Evolutionary conservation across 2,797 vertebrate species (phyloP), one percentile per base, ranked within the genome.

Genomic region (Protonibea diacanthus): DNA sequence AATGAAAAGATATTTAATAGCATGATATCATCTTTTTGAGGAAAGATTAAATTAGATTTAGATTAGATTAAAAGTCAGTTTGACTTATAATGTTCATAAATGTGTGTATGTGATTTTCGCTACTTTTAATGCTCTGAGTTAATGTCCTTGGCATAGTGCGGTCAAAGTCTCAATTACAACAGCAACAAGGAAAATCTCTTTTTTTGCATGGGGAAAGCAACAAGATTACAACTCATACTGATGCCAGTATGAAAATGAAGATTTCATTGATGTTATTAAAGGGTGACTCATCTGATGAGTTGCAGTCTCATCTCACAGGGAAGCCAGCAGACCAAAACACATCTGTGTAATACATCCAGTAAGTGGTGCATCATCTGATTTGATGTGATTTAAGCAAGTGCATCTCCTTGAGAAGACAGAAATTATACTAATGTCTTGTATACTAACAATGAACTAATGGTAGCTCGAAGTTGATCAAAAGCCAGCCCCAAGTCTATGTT

Each of bases 371-470:
- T 86, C 76, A 80, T 80, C 61, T 77, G 66, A 90, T 86, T 88
- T 86, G 76, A 89, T 70, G 67, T 77, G 83, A 91, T 87, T 86
- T 83, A 81, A 77, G 65, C 71, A 78, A 90, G 87, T 76, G 81
- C 45, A 45, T 86, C 76, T 33, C 71, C 78, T 82, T 76, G 48
- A 81, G 73, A 83, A 79, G 71, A 79, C 65, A 63, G 44, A 80
- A 83, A 82, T 83, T 72, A 86, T 71, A 63, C 73, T 84, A 77
- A 85, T 77, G 73, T 72, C 63, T 71, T 77, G 69, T 69, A 74
- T 74, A 77, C 77, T 82, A 84, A 64, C 69, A 81, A 67, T 88
- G 77, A 86, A 71, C 70, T 81, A 74, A 82, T 63, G 53, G 49
- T 76, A 80, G 75, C 76, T 81, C 71, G 82, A 76, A 78, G 78